A percentile compares a stretch with the other conserved stretches of the same genome.
Conservation (phyloP, 1,140 invertebrate genomes). For the Papilio helenus region DNA sequence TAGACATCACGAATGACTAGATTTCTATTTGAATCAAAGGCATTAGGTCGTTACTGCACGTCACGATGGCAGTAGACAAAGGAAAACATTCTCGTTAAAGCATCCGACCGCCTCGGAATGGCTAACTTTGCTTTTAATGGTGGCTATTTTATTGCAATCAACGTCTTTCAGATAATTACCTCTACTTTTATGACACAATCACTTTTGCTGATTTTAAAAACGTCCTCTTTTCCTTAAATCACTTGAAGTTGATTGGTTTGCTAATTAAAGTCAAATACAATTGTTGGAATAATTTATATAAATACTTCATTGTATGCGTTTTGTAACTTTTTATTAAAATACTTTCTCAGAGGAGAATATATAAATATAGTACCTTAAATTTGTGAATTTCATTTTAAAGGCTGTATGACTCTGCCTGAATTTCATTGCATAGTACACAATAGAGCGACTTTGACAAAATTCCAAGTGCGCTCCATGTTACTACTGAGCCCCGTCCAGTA, state of each 20-base stretch:
- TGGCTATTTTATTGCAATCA: constrained; percentile 32
- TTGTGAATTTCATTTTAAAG: constrained; percentile 55
- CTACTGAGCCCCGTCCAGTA: constrained; percentile 45
- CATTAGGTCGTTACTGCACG: constrained; percentile 46
- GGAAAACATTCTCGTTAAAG: constrained; percentile 55
- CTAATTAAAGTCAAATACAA: no score
- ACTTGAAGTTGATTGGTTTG: no score
- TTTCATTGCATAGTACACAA: constrained; percentile 50
- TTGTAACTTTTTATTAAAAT: neutral
- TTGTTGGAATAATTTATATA: no score
- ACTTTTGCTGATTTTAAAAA: neutral
- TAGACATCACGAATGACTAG: constrained; percentile 31
- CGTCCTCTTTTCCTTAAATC: neutral
- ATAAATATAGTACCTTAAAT: constrained; percentile 50
- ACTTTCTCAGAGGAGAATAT: neutral
- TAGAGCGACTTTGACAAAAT: constrained; percentile 70
- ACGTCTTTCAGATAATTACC: neutral
- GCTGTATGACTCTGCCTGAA: constrained; percentile 52
- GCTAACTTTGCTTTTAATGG: constrained; percentile 51
- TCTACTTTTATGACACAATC: constrained; percentile 1
- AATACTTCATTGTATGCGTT: neutral
- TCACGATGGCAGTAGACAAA: constrained; percentile 49
- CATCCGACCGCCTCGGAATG: constrained; percentile 45
- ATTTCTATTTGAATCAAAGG: constrained; percentile 51
- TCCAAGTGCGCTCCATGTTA: constrained; percentile 55